Base-by-base conservation (phyloP, 2,888 invertebrate species). In the Troglohyphantes excavatus region DNA sequence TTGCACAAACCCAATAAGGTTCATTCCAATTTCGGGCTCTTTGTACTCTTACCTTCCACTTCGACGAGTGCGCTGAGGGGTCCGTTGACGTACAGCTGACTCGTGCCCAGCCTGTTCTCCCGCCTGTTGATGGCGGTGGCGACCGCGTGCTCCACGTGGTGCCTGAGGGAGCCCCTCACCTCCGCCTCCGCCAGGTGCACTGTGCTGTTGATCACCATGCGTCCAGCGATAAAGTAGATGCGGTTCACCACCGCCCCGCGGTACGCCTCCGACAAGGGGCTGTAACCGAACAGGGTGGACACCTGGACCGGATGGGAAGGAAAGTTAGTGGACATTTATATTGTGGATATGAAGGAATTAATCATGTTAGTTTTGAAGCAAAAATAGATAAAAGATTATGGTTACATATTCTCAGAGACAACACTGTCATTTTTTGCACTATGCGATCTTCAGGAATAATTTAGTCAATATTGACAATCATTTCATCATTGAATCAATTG, bases 61-160 rank as follows among this genome's bases (percentile, higher is more conserved):
- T 88, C 87, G 0, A 91, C 90, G 29, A 91, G 88, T 6, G 91
- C 91, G 39, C 90, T 88, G 2, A 91, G 73, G 11, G 90, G 88
- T 0, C 90, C 91, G 17, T 91, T 91, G 3, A 91, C 91, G 63
- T 82, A 88, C 0, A 98, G 94, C 0, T 96, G 96, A 2, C 97
- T 97, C 67, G 96, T 96, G 0, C 98, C 98, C 29, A 98, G 96
- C 93, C 98, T 97, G 94, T 98, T 97, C 91, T 96, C 96, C n/a
- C 97, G 95, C 0, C 97, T 94, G 96, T 95, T 83, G 84, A 98
- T 96, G 0, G 97, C 97, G 0, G 97, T 97, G 19, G 97, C 94
- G 11, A 98, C 94, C 93, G 98, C 97, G 91, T 96, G 96, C 93
- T 97, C 97, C 1, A 98, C 95, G 92, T 97, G 97, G 0, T 95